Conservation (phyloP, 2,113 vertebrate species). For the Rhinoderma darwinii region DNA sequence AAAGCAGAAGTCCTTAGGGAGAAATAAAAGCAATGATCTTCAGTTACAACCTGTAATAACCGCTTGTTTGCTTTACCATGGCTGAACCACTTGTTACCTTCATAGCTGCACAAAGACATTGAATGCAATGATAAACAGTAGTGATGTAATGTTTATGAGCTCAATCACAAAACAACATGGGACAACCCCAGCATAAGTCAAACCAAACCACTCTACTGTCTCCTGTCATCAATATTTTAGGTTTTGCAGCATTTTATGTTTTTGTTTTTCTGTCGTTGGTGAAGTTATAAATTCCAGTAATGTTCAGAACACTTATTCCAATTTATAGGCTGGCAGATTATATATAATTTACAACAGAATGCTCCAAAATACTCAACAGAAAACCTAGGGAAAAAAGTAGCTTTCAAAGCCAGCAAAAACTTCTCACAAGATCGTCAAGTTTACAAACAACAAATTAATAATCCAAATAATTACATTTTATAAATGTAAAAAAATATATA, state of each 20-base stretch:
- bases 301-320: background rate
- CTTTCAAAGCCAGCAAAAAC: too few species aligned
- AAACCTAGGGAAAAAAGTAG: background rate
- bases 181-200: background rate
- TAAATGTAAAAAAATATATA: background rate
- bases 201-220: background rate
- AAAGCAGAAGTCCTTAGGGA: slow-evolving; percentile 9
- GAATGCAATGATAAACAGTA: background rate
- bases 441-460: too few species aligned
- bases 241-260: background rate
- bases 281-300: background rate
- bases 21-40: slow-evolving; percentile 23
- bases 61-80: slow-evolving; percentile 23
- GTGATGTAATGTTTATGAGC: slow-evolving; percentile 12
- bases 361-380: background rate
- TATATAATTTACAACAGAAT: background rate
- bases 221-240: background rate
- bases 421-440: too few species aligned
- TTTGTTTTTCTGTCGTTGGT: background rate
- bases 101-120: background rate
- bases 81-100: slow-evolving; percentile 4
- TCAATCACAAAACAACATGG: background rate
- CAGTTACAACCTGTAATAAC: slow-evolving; percentile 34
- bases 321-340: background rate
- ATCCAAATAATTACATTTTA: background rate